phyloP scores from a whole-genome alignment of 1,140 invertebrate genomes.

The Lasioglossum baleicum region DNA sequence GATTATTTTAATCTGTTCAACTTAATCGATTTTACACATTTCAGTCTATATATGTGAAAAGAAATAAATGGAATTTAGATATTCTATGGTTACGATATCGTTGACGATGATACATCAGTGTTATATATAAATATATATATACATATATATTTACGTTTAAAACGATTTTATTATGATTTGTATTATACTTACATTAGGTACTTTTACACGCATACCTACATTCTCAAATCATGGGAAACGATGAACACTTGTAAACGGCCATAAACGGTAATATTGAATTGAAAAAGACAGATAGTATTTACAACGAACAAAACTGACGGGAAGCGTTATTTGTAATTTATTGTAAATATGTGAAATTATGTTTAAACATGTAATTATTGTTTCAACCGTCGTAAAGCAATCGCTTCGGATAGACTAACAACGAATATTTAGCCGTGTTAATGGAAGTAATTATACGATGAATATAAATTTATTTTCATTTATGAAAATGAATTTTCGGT shows the following conservation, averaged over 20 bases:
- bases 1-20: slow-evolving; percentile 39
- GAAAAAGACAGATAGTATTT: slow-evolving; percentile 11
- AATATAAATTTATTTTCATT: neutral
- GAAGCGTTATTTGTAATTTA: slow-evolving; percentile 27
- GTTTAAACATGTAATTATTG: slow-evolving; percentile 13
- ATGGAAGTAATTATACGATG: neutral
- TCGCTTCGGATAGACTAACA: neutral
- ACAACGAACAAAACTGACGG: slow-evolving; percentile 17
- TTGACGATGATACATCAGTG: slow-evolving; percentile 25
- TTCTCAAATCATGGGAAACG: slow-evolving; percentile 41
- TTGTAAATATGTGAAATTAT: slow-evolving; percentile 27
- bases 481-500: neutral
- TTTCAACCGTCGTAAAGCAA: neutral
- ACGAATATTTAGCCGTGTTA: neutral
- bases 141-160: slow-evolving; percentile 3
- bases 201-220: slow-evolving; percentile 45
- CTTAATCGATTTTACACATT: slow-evolving; percentile 41
- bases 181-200: slow-evolving; percentile 43
- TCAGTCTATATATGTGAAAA: neutral
- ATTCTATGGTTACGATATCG: slow-evolving; percentile 24
- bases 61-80: slow-evolving; percentile 19
- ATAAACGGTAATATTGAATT: neutral
- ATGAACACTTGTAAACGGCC: neutral
- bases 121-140: slow-evolving; percentile 41
- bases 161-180: slow-evolving; percentile 41